A percentile compares a stretch with the other conserved stretches of the same genome.
phyloP scores from a whole-genome alignment of 1,140 invertebrate species.

The Galleria mellonella region DNA sequence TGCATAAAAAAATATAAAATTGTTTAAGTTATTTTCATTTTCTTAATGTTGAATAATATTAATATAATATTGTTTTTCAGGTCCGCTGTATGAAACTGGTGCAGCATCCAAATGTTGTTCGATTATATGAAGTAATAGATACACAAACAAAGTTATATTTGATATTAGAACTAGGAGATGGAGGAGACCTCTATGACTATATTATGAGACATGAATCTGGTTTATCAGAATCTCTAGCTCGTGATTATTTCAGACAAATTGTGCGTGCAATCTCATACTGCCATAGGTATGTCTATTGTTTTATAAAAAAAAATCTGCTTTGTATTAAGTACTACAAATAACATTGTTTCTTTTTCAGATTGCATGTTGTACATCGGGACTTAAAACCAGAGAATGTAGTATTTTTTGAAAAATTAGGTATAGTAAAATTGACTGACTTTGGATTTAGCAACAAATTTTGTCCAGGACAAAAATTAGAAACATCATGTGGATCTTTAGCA shows the following conservation, averaged over 20 bases:
- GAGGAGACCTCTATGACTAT: slow-evolving; percentile 99
- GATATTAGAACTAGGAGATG: slow-evolving; percentile 98
- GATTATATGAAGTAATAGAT: slow-evolving; percentile 99
- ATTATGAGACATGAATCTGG: slow-evolving; percentile 97
- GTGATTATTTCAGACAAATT: slow-evolving; percentile 96
- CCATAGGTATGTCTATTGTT: slow-evolving; percentile 81
- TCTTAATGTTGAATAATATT: too few species aligned
- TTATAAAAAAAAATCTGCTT: background rate
- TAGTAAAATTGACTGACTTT: slow-evolving; percentile 99
- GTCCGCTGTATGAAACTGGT: slow-evolving; percentile 99
- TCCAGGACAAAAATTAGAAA: slow-evolving; percentile 97
- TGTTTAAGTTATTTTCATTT: too few species aligned
- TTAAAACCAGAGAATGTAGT: slow-evolving; percentile 99
- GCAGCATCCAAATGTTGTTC: slow-evolving; percentile 98
- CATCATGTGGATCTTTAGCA: slow-evolving; percentile 98
- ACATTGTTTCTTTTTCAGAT: slow-evolving; percentile 45
- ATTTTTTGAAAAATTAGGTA: slow-evolving; percentile 97
- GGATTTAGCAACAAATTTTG: slow-evolving; percentile 98
- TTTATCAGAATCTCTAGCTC: slow-evolving; percentile 85
- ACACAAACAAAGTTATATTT: slow-evolving; percentile 97
- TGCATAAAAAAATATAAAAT: too few species aligned
- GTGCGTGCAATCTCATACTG: slow-evolving; percentile 98
- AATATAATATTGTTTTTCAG: slow-evolving; percentile 60
- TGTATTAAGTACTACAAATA: background rate
- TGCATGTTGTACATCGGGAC: slow-evolving; percentile 95